phyloP scores from a whole-genome alignment of 2,888 invertebrate genomes.

The Drosophila kuntzei region DNA sequence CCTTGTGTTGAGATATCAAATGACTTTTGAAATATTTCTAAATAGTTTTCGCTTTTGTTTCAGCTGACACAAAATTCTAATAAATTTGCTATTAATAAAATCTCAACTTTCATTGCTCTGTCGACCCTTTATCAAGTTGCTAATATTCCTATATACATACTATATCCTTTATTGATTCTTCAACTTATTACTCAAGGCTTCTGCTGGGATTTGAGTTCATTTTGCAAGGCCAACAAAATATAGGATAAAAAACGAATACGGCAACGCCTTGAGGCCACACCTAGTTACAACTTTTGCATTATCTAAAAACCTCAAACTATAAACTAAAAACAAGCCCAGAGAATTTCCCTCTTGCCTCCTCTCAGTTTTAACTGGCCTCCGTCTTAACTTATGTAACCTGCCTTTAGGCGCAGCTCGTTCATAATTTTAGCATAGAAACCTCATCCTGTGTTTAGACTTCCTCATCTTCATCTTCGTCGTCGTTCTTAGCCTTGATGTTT shows the following conservation, averaged over 20 bases:
- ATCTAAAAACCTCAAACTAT: slow-evolving; percentile 73
- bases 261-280: slow-evolving; percentile 67
- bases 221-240: slow-evolving; percentile 21
- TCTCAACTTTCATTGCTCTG: slow-evolving; percentile 1
- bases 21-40: not conserved
- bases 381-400: slow-evolving; percentile 62
- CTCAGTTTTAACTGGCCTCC: not conserved
- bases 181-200: slow-evolving; percentile 1
- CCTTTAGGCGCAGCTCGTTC: slow-evolving; percentile 54
- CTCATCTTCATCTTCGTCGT: slow-evolving; percentile 1
- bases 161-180: slow-evolving; percentile 41
- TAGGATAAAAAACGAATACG: slow-evolving; percentile 24
- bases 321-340: slow-evolving; percentile 54
- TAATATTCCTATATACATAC: not conserved
- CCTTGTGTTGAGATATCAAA: not conserved
- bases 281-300: slow-evolving; percentile 75
- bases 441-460: not conserved
- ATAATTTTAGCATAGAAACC: slow-evolving; percentile 56
- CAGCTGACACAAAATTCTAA: not conserved
- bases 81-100: not conserved
- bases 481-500: slow-evolving; percentile 66
- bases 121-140: slow-evolving; percentile 3
- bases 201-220: slow-evolving; percentile 4
- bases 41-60: not conserved
- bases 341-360: not conserved